These are phyloP conservation scores for Dolichotis patagonum DNA, from an alignment of 2,113 vertebrate species.

Conservation along the genomic window DNA sequence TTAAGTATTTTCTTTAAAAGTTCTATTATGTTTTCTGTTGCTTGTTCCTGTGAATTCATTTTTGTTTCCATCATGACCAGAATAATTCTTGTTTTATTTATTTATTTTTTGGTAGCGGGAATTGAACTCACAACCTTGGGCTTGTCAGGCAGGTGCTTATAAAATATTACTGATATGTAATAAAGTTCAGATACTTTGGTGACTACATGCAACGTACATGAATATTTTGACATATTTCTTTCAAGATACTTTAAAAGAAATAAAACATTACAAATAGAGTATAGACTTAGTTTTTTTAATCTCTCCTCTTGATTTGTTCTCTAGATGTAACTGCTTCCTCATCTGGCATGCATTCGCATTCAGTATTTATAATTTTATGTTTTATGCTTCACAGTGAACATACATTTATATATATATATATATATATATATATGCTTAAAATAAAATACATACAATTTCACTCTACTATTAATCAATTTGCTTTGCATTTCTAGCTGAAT, in stretches of 20 bases:
- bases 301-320: background rate
- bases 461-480: background rate
- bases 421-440: background rate
- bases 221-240: background rate
- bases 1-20: background rate
- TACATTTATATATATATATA: background rate
- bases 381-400: background rate
- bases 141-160: background rate
- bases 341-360: background rate
- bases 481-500: background rate
- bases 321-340: background rate
- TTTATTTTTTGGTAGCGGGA: too few relatives aligned
- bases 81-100: background rate
- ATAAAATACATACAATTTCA: background rate
- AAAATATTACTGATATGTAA: background rate
- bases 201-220: background rate
- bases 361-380: background rate
- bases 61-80: background rate
- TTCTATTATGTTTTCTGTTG: background rate
- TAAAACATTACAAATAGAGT: background rate
- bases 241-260: background rate
- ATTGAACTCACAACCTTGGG: too few relatives aligned
- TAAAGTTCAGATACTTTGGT: background rate
- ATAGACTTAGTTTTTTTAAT: background rate
- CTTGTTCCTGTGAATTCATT: background rate